A percentile compares a stretch with the other conserved stretches of the same genome.
Conservation (phyloP, 2,113 vertebrate genomes). For the Oryzias woworae region DNA sequence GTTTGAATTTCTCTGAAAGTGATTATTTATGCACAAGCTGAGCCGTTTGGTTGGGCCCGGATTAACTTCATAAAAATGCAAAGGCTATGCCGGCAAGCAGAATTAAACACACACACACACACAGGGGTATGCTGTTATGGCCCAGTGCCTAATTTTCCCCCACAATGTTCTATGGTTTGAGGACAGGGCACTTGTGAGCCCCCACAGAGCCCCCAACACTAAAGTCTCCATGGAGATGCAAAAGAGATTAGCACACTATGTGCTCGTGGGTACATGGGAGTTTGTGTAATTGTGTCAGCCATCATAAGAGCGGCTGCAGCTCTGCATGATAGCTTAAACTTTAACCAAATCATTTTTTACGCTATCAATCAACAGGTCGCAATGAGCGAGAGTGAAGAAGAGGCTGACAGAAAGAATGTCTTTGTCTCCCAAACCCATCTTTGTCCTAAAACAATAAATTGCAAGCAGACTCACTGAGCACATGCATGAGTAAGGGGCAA, state of each 20-base stretch:
- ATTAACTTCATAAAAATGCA: slow-evolving; percentile 75
- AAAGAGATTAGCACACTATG: slow-evolving; percentile 60
- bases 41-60: slow-evolving; percentile 50
- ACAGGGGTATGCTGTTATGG: slow-evolving; percentile 43
- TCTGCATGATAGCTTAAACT: slow-evolving; percentile 40
- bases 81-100: slow-evolving; percentile 43
- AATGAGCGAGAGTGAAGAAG: slow-evolving; percentile 16
- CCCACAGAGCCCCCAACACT: slow-evolving; percentile 47
- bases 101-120: slow-evolving; percentile 30
- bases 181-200: slow-evolving; percentile 48
- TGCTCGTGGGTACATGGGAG: slow-evolving; percentile 28
- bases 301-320: slow-evolving; percentile 19
- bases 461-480: background rate
- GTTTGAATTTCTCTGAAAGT: slow-evolving; percentile 73
- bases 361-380: slow-evolving; percentile 31
- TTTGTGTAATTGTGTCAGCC: slow-evolving; percentile 30
- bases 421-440: slow-evolving; percentile 24
- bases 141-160: slow-evolving; percentile 41
- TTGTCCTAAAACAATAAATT: slow-evolving; percentile 21
- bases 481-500: background rate
- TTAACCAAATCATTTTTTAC: slow-evolving; percentile 41
- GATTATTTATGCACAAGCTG: slow-evolving; percentile 73
- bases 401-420: slow-evolving; percentile 11
- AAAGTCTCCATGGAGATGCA: slow-evolving; percentile 67
- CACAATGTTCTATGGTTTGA: slow-evolving; percentile 48